phyloP scores from a whole-genome alignment of 2,797 vertebrate genomes.

The Spinus pinus region DNA sequence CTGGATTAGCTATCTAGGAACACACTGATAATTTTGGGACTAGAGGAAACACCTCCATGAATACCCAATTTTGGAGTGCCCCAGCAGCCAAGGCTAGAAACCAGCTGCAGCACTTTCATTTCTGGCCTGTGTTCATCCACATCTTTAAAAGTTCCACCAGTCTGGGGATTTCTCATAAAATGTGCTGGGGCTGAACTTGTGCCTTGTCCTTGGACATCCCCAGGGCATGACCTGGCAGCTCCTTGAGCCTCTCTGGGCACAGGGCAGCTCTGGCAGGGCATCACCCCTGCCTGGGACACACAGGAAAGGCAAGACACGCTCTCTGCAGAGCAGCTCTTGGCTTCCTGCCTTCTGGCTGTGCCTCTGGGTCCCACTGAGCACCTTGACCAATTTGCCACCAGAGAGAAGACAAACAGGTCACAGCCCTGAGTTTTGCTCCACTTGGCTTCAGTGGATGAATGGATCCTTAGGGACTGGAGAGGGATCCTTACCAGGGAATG shows the following conservation, averaged over 20 bases:
- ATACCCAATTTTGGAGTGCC: background rate
- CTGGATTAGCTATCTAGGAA: background rate
- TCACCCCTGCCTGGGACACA: background rate
- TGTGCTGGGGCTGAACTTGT: background rate
- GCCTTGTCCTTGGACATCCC: background rate
- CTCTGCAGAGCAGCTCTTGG: background rate
- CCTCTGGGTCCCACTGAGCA: background rate
- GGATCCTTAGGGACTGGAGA: background rate
- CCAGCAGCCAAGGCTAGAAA: background rate
- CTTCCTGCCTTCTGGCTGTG: background rate
- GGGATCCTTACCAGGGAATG: background rate
- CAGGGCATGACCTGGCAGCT: background rate
- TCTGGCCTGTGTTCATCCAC: background rate
- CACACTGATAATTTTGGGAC: background rate
- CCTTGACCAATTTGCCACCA: background rate
- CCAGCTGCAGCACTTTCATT: background rate
- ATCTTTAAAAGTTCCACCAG: background rate
- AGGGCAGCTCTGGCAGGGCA: background rate
- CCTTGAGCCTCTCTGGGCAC: background rate
- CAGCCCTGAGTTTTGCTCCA: background rate
- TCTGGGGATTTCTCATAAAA: background rate
- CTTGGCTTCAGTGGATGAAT: background rate
- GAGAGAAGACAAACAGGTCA: background rate
- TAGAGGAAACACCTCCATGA: background rate
- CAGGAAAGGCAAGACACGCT: rapidly evolving